Percentiles rank a stretch among this genome's conserved stretches.
These are phyloP conservation scores for Sesia bembeciformis DNA, from an alignment of 2,888 invertebrate species.

Conservation along the genomic window DNA sequence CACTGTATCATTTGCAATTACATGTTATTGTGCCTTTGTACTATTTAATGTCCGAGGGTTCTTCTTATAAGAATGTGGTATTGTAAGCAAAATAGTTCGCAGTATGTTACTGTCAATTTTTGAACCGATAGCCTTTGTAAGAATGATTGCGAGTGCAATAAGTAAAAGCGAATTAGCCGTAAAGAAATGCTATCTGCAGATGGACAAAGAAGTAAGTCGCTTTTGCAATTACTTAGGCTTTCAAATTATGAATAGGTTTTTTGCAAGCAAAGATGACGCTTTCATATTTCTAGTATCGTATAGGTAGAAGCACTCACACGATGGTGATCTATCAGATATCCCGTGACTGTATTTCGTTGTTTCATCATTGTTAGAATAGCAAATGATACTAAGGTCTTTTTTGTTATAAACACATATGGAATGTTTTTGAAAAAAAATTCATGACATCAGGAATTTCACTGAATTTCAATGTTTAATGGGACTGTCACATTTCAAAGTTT, in stretches of 20 bases:
- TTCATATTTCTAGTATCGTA: too few species aligned
- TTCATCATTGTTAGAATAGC: too few species aligned
- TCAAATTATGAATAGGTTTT: too few species aligned
- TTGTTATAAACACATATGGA: too few species aligned
- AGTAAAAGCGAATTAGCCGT: neutral
- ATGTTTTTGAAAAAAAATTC: too few species aligned
- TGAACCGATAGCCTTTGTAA: slow-evolving; percentile 13
- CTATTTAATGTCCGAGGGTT: slow-evolving; percentile 52
- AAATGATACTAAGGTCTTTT: too few species aligned
- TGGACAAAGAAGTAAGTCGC: neutral
- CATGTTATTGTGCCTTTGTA: slow-evolving; percentile 70
- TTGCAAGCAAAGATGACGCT: too few species aligned
- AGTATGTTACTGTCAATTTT: slow-evolving; percentile 59
- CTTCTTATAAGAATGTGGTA: slow-evolving; percentile 47
- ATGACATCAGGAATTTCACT: too few species aligned
- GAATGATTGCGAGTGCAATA: neutral
- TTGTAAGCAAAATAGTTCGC: slow-evolving; percentile 64
- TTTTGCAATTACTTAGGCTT: neutral
- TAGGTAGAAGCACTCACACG: too few species aligned
- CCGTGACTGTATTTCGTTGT: too few species aligned
- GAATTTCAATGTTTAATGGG: too few species aligned
- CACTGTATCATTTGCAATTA: slow-evolving; percentile 73
- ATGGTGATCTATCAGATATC: too few species aligned
- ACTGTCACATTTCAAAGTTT: neutral
- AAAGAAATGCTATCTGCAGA: neutral